phyloP scores from a whole-genome alignment of 1,140 invertebrate genomes.

The Platyscapa corneri region DNA sequence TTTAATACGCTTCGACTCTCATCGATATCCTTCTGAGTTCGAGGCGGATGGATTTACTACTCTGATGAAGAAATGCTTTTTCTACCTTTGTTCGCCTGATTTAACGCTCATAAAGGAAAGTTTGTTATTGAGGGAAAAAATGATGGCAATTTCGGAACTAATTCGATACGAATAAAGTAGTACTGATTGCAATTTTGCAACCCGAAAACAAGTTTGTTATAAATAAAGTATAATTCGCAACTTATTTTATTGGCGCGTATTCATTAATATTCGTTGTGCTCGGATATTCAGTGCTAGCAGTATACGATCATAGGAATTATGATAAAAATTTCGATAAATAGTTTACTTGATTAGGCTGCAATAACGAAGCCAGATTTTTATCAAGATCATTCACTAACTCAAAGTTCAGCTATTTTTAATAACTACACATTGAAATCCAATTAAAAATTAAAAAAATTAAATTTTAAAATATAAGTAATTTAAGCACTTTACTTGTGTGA shows the following conservation, averaged over 20 bases:
- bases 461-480: too few species aligned
- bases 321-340: too few species aligned
- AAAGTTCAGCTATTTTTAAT: too few species aligned
- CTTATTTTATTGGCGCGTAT: background rate
- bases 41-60: background rate
- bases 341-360: too few species aligned
- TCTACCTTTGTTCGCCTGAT: constrained; percentile 7
- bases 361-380: too few species aligned
- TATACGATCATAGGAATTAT: too few species aligned
- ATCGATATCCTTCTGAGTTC: constrained; percentile 24
- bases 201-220: background rate
- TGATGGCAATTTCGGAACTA: background rate
- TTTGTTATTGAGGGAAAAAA: constrained; percentile 17
- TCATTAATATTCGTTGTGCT: background rate
- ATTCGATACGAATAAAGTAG: background rate
- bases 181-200: background rate
- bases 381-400: too few species aligned
- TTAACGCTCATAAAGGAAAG: background rate
- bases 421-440: too few species aligned
- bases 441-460: too few species aligned
- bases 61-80: background rate
- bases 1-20: constrained; percentile 52
- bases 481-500: too few species aligned
- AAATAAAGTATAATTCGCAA: background rate
- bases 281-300: too few species aligned